Base-by-base conservation (phyloP, 2,797 vertebrate species). In the Cyprinodon diabolis region DNA sequence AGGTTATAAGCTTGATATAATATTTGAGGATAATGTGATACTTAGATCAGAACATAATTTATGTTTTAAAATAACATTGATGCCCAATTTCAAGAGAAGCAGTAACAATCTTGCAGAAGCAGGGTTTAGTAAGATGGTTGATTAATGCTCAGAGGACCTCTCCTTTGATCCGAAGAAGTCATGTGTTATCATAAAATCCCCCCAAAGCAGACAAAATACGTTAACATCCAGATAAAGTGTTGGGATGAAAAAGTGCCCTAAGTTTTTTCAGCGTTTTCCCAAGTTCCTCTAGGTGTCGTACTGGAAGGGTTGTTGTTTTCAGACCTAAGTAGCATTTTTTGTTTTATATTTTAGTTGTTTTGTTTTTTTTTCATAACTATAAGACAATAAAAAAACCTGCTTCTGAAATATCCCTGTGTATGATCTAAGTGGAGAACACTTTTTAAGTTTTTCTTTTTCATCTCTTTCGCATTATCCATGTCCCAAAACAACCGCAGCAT, bases 241-340 rank as follows among this genome's bases (percentile, higher is more conserved):
- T 17, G 37, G n/a, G 54, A 15, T 21, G 21, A 21, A 8, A 14
- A 35, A 10, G 49, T 8, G 7, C 10, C 10, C n/a, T 57, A 6
- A 4, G 14, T 56, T 45, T 43, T 69, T 6, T 56, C 4, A 7
- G 9, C 4, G 4, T 13, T 30, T 47, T 57, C 48, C 7, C 12
- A n/a, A 17, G 23, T 17, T 15, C 49, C 21, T 70, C 2, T 49
- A 58, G 66, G 75, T 63, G 71, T 70, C 65, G 67, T 47, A 63
- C 68, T 17, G 49, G 72, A 49, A 68, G 68, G 63, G 40, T 76
- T 77, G 75, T 90, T 79, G 0, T 12, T 65, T 1, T 4, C 2
- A 14, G n/a, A 85, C 82, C 78, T 82, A 81, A 83, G 75, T 49
- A 85, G 83, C 74, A 80, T 88, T 78, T 86, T 84, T 77, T 82